A percentile compares a stretch with the other conserved stretches of the same genome.
Conservation (phyloP, 2,888 invertebrate genomes). For the Malacosoma neustria region DNA sequence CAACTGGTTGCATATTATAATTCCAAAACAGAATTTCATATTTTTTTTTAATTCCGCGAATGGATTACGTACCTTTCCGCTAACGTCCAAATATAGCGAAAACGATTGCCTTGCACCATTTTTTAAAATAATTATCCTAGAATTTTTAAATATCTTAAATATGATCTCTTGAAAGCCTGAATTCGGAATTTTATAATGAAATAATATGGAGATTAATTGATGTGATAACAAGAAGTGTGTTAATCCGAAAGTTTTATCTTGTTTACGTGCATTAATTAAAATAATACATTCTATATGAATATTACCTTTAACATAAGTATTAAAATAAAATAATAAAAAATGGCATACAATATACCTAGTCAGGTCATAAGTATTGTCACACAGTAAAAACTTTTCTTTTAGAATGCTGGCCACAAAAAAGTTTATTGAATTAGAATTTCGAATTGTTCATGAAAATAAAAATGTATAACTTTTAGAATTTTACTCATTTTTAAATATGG, state of each 20-base stretch:
- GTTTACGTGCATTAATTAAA: background rate
- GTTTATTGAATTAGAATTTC: too few relatives aligned
- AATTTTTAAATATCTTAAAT: background rate
- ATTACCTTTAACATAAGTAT: background rate
- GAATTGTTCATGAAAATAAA: too few relatives aligned
- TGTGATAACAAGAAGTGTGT: background rate
- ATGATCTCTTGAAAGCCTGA: background rate
- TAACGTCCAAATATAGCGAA: background rate
- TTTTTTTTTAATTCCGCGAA: background rate
- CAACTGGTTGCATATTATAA: background rate
- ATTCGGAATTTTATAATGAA: background rate
- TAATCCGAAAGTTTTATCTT: background rate
- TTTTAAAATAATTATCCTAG: background rate
- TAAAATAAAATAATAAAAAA: too few relatives aligned
- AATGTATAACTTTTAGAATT: too few relatives aligned
- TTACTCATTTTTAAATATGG: too few relatives aligned
- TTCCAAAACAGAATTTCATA: background rate
- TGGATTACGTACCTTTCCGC: background rate
- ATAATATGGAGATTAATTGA: background rate
- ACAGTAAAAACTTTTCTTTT: too few relatives aligned
- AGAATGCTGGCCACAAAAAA: too few relatives aligned
- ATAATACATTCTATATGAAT: background rate
- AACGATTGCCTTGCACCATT: background rate
- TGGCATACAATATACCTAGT: too few relatives aligned
- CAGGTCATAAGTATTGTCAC: too few relatives aligned